Evolutionary conservation across 2,888 invertebrate genomes (phyloP), one percentile per base, ranked within the genome.

Genomic region (Colostygia pectinataria): DNA sequence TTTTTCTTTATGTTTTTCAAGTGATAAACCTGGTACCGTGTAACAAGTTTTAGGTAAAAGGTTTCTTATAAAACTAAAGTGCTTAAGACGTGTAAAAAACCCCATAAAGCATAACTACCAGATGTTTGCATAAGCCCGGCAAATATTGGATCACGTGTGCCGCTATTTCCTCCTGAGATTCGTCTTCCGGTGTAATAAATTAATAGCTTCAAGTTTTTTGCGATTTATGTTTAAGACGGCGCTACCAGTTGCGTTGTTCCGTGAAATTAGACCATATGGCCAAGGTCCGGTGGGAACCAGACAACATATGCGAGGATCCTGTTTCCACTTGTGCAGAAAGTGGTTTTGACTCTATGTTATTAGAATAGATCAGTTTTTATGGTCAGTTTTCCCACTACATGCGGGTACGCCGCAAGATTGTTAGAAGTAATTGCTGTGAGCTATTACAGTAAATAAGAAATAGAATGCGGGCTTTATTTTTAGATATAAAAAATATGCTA

Each of bases 111-210:
- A 65, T 83, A 84, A 78, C 80, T n/a, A 71, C 75, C 85, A 87
- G 78, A 83, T 86, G 88, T 85, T 86, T 83, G 79, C 73, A 74
- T 67, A 74, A 76, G 77, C 79, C 82, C 75, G 78, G 88, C 85
- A 90, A 90, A 90, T 89, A 90, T 90, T 90, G 83, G 88, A 88
- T 88, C 90, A 89, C 90, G 89, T 90, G 90, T 88, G 88, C 63
- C 66, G 75, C 74, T 84, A 85, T 86, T 88, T 89, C 89, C 86
- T 75, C 88, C 86, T 75, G 80, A 88, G 87, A 88, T 89, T 88
- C 77, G 84, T 87, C 89, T 90, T 90, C 90, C 90, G 90, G 88
- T 77, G 77, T 72, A 77, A 82, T 80, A 86, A 84, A 86, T 87
- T 88, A 84, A 84, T 83, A 77, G 80, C 61, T 75, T 53, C 9